Base-by-base conservation (phyloP, 2,113 vertebrate genomes). In the Antechinus flavipes region DNA sequence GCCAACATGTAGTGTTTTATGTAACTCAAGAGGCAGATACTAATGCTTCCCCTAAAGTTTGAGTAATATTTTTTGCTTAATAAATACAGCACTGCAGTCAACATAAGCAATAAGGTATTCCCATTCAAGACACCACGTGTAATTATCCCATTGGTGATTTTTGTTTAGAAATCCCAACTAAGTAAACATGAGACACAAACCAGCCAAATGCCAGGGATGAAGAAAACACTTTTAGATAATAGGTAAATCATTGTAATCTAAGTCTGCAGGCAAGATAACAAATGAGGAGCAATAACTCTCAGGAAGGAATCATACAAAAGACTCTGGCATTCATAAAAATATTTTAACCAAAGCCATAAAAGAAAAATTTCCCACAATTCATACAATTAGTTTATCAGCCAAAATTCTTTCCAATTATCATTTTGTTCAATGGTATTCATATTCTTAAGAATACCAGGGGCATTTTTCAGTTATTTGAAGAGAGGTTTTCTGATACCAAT, bases 181-280 rank as follows among this genome's bases (percentile, higher is more conserved):
- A 95, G 52, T 0, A 0, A 0, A 94, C 49, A 93, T 47, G 26
- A 53, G 95, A 94, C 91, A 96, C 55, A 3, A 97, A 61, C 92
- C 3, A 61, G 76, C 30, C 46, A 49, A 92, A 91, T 93, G 55
- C 56, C 94, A 90, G 90, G 84, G 4, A 89, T 24, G 89, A 93
- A 23, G 96, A 0, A 96, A 93, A 0, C 91, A 54, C 54, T 91
- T 90, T 54, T 30, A 27, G 56, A 90, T 8, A 47, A 2, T 0
- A 92, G 26, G 54, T 91, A 93, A 96, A 91, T 46, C 26, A 54
- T 90, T 55, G 26, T 8, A 90, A 30, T 53, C 6, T 61, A 89
- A 92, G 42, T 58, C 58, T 95, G 54, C 92, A 58, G 92, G 91
- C 93, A 49, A 90, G 93, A 94, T 96, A 93, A 90, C 27, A 46